These are phyloP conservation scores for Melanerpes aurifrons DNA, from an alignment of 2,113 vertebrate genomes.

Conservation along the genomic window DNA sequence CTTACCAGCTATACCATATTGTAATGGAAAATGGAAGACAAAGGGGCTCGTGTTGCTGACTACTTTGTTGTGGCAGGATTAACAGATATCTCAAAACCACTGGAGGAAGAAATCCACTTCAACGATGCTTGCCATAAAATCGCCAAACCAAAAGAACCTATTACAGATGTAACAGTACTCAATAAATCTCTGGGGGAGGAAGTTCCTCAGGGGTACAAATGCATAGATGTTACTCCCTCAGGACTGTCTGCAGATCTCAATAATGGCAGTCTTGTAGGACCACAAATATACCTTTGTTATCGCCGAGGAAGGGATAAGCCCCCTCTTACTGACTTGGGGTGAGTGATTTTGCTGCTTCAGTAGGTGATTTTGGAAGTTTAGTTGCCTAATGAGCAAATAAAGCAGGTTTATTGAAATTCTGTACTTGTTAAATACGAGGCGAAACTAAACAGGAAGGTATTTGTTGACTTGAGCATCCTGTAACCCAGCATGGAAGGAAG, in stretches of 20 bases:
- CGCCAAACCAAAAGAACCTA: slow-evolving; percentile 90
- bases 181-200: slow-evolving; percentile 95
- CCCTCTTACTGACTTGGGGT: slow-evolving; percentile 97
- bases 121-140: slow-evolving; percentile 90
- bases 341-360: slow-evolving; percentile 66
- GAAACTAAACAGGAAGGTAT: not conserved
- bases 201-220: slow-evolving; percentile 89
- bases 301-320: slow-evolving; percentile 95
- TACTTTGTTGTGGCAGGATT: slow-evolving; percentile 98
- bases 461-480: not conserved
- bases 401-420: not conserved
- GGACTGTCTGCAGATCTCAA: slow-evolving; percentile 96
- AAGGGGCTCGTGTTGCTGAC: slow-evolving; percentile 96
- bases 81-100: slow-evolving; percentile 90
- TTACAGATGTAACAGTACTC: slow-evolving; percentile 94
- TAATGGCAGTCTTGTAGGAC: slow-evolving; percentile 92
- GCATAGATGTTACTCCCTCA: slow-evolving; percentile 91
- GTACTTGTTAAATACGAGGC: not conserved
- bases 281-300: slow-evolving; percentile 95
- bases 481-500: not conserved
- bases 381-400: not conserved
- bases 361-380: not conserved
- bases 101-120: slow-evolving; percentile 95
- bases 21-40: slow-evolving; percentile 98
- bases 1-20: slow-evolving; percentile 70